Evolutionary conservation across 2,888 invertebrate species (phyloP).

Genomic region (Hofmannophila pseudospretella): DNA sequence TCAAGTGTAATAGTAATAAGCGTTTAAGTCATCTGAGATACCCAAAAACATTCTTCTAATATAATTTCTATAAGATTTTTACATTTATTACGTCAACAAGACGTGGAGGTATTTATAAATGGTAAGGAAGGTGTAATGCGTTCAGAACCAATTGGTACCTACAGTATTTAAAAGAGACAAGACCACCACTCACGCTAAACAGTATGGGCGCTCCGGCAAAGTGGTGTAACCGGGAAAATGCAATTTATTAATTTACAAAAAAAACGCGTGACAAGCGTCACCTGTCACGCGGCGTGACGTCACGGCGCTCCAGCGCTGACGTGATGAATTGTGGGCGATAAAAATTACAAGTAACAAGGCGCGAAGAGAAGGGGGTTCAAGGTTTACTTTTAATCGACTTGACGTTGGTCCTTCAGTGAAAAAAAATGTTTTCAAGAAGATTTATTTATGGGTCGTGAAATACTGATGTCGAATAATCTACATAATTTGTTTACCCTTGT

Average conservation of each 20-base stretch:
- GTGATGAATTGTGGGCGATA: conserved; percentile 45
- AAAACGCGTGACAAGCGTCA: conserved; percentile 31
- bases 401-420: conserved; percentile 11
- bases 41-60: no score
- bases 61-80: no score
- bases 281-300: conserved; percentile 32
- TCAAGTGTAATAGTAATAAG: no score
- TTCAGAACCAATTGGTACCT: no score
- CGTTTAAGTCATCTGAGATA: no score
- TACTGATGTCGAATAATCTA: no score
- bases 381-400: conserved; percentile 27
- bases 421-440: not conserved
- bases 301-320: conserved; percentile 14
- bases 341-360: conserved; percentile 35
- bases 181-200: not conserved
- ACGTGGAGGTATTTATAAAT: no score
- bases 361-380: conserved; percentile 14
- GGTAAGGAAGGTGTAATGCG: no score
- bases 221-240: conserved; percentile 21
- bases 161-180: no score
- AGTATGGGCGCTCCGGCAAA: conserved; percentile 9
- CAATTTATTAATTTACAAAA: conserved; percentile 34
- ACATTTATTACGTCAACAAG: no score
- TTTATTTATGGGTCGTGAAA: not conserved
- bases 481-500: no score